phyloP scores from a whole-genome alignment of 1,140 invertebrate genomes.

The Homalodisca vitripennis region DNA sequence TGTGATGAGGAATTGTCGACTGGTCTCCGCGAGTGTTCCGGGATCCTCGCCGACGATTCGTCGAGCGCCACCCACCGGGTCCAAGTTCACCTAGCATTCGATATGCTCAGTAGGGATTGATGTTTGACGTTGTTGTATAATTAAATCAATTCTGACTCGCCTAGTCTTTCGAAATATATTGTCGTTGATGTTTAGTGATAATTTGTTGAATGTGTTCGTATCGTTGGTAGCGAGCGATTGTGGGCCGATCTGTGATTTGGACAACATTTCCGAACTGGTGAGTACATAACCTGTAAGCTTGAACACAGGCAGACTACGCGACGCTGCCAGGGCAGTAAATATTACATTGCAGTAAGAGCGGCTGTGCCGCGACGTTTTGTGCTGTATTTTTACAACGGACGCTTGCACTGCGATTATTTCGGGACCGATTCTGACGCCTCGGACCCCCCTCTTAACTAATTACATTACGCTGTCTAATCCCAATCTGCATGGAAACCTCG shows the following conservation, averaged over 20 bases:
- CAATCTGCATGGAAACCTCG: not conserved
- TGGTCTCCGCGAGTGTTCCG: not conserved
- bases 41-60: not conserved
- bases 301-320: not conserved
- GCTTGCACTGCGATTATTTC: slow-evolving; percentile 14
- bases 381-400: slow-evolving; percentile 1
- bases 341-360: not conserved
- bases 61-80: not conserved
- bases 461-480: slow-evolving; percentile 7
- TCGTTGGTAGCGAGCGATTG: not conserved
- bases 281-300: not conserved
- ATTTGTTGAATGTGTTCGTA: not conserved
- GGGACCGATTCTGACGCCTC: not conserved
- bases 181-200: slow-evolving; percentile 13
- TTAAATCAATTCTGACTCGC: slow-evolving; percentile 9
- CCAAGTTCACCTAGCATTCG: slow-evolving; percentile 7
- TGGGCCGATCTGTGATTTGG: not conserved
- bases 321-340: not conserved
- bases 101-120: slow-evolving; percentile 3
- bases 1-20: slow-evolving; percentile 1
- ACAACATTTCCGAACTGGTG: not conserved
- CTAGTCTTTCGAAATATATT: slow-evolving; percentile 4
- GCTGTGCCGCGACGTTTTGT: not conserved
- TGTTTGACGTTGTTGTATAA: slow-evolving; percentile 7
- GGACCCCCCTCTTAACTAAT: not conserved